Base-by-base conservation (phyloP, 2,113 vertebrate genomes). In the Indicator indicator region DNA sequence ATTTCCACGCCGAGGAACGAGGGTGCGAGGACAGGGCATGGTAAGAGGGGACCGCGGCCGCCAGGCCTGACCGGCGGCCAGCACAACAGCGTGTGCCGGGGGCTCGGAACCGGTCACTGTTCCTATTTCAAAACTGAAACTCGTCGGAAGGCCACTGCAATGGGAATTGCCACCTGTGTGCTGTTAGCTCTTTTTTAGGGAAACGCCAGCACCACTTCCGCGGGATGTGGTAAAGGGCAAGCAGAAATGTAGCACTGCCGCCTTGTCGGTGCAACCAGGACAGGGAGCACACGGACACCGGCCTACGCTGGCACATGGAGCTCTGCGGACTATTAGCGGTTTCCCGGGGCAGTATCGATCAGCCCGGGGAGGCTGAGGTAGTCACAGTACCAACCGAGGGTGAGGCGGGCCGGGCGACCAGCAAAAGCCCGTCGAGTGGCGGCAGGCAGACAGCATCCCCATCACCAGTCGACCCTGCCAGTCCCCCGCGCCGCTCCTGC, bases 21-120 rank as follows among this genome's bases (percentile, higher is more conserved):
- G 20, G 36, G 5, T 2, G 32, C 1, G 19, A 50, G 70, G 58
- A 5, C 59, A 2, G 3, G 9, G 73, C 60, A 4, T 0, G 8
- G 19, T 33, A 0, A 33, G 83, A 10, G 1, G 17, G 18, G 30
- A 16, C 4, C 26, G 28, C 12, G 11, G 13, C 9, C 5, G 36
- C 4, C 2, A 9, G 2, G 16, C 4, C 26, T 1, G 38, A 20
- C 5, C 6, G 6, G 9, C 28, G 5, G 24, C 38, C 30, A 33
- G 68, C 48, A 1, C 23, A 3, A 20, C 30, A 2, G 8, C n/a
- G 32, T 0, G 9, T 1, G 56, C 1, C 4, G 38, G 2, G 5
- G 8, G 2, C 58, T 11, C 23, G 2, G 70, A 2, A 5, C 17
- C 32, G 15, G 60, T 7, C 9, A 6, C 54, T 14, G 33, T 6